phyloP scores from a whole-genome alignment of 2,113 vertebrate species.

The Myiozetetes cayanensis region DNA sequence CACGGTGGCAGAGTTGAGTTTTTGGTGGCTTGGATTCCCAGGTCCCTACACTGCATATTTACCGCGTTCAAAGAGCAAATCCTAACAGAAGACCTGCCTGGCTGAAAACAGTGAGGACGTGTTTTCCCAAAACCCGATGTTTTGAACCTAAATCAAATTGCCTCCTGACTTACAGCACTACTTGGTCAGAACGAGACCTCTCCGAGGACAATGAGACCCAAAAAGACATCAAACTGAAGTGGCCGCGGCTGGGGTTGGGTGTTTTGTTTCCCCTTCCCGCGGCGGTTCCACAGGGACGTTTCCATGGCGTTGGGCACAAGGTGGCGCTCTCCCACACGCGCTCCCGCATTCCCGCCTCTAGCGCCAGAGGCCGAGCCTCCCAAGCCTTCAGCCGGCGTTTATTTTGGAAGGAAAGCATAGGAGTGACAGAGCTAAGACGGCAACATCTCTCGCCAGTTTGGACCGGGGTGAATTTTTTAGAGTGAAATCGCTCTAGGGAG shows the following conservation, averaged over 20 bases:
- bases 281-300: background rate
- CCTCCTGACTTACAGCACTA: background rate
- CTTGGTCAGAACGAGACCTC: background rate
- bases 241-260: accelerated
- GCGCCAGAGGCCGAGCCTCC: background rate
- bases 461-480: background rate
- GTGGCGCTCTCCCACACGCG: conserved; percentile 11
- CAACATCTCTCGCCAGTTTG: accelerated
- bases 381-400: background rate
- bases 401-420: background rate
- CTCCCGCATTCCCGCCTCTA: background rate
- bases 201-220: background rate
- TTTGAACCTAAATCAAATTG: background rate
- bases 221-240: accelerated
- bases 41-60: background rate
- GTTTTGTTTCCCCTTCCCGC: accelerated
- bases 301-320: background rate
- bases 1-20: background rate
- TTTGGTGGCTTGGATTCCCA: background rate
- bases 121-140: background rate
- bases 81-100: background rate
- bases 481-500: background rate
- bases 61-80: background rate
- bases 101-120: background rate
- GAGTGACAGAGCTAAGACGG: background rate